Evolutionary conservation across 2,888 invertebrate genomes (phyloP).

Genomic region (Baccha elongata): DNA sequence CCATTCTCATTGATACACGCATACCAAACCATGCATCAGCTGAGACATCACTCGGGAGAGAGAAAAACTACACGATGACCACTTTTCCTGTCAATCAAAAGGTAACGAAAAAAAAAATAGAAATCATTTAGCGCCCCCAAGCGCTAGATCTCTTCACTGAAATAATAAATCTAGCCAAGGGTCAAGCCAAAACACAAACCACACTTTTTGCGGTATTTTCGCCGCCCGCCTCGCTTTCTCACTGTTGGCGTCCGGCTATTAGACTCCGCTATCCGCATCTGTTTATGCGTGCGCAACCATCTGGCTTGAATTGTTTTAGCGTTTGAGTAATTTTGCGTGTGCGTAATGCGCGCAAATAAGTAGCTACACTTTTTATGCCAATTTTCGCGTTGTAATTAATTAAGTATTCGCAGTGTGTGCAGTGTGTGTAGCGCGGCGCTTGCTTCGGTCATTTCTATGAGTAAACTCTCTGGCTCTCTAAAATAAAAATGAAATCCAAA

Average conservation of each 20-base stretch:
- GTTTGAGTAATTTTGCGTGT: conserved; percentile 61
- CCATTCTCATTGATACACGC: conserved; percentile 35
- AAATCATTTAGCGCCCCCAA: conserved; percentile 61
- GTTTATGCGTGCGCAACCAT: conserved; percentile 67
- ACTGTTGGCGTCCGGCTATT: conserved; percentile 8
- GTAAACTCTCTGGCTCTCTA: conserved; percentile 61
- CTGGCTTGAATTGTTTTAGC: conserved; percentile 30
- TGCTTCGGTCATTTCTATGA: conserved; percentile 6
- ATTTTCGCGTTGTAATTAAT: conserved; percentile 70
- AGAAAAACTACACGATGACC: conserved; percentile 29
- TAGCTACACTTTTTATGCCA: conserved; percentile 51
- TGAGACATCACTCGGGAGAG: conserved; percentile 15
- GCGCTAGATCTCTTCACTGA: conserved; percentile 49
- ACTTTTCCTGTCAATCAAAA: conserved; percentile 70
- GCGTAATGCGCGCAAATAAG: conserved; percentile 45
- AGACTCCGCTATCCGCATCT: background rate
- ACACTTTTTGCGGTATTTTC: background rate
- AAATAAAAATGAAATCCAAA: conserved; percentile 37
- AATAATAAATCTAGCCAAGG: conserved; percentile 52
- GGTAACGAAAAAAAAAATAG: conserved; percentile 17
- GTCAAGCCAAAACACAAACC: conserved; percentile 53
- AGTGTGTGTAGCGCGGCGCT: background rate
- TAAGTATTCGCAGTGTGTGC: conserved; percentile 71
- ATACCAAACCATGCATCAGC: conserved; percentile 38
- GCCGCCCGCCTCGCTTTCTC: conserved; percentile 10